Conservation (phyloP, 2,888 invertebrate species). For the Acheta domesticus region DNA sequence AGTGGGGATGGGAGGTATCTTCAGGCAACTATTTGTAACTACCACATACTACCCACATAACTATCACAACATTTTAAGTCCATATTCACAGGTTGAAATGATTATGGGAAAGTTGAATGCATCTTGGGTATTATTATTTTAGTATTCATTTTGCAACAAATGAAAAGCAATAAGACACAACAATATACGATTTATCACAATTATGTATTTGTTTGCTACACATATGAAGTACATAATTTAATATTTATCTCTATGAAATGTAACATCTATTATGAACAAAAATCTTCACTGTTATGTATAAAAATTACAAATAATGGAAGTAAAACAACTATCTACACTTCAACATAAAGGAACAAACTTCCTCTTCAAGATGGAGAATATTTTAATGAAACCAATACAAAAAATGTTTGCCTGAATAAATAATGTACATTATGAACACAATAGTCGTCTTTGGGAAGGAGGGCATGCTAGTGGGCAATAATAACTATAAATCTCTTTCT, state of each 20-base stretch:
- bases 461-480: neutral
- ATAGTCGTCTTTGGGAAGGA: neutral
- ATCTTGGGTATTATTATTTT: too few relatives aligned
- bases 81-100: too few relatives aligned
- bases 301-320: conserved; percentile 11
- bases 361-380: neutral
- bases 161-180: too few relatives aligned
- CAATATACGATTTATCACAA: neutral
- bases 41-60: too few relatives aligned
- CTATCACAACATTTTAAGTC: too few relatives aligned
- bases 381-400: neutral
- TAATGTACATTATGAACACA: conserved; percentile 18
- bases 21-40: too few relatives aligned
- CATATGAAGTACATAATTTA: conserved; percentile 7
- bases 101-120: too few relatives aligned
- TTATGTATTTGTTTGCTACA: conserved; percentile 2
- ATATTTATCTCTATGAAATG: neutral
- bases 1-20: too few relatives aligned
- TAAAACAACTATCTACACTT: neutral
- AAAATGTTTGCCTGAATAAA: neutral
- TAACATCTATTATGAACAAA: neutral
- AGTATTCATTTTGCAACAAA: too few relatives aligned
- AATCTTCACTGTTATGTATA: neutral
- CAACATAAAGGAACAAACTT: neutral
- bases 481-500: too few relatives aligned